Conservation (phyloP, 2,888 invertebrate species). For the Chaitophorus viminalis region DNA sequence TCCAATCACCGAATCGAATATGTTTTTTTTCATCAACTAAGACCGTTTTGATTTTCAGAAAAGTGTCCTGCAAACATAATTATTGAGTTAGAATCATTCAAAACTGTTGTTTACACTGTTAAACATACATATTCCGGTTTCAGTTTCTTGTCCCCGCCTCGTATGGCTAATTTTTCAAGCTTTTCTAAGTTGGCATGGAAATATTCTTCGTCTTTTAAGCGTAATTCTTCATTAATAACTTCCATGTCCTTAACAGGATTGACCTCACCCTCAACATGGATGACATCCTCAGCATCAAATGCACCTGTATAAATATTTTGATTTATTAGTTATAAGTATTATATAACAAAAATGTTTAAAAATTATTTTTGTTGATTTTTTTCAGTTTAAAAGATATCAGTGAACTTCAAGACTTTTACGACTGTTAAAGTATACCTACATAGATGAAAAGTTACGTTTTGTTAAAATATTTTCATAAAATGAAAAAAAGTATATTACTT, state of each 20-base stretch:
- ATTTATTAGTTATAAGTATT: not conserved
- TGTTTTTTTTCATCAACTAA: conserved; percentile 91
- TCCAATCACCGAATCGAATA: conserved; percentile 93
- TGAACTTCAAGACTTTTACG: conserved; percentile 23
- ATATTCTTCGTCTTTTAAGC: conserved; percentile 93
- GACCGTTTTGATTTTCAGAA: conserved; percentile 84
- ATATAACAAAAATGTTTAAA: not conserved
- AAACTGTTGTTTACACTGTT: not conserved
- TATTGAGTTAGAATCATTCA: not conserved
- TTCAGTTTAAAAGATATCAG: conserved; percentile 37
- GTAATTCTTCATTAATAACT: conserved; percentile 94
- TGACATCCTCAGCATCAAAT: conserved; percentile 97
- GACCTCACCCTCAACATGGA: conserved; percentile 98
- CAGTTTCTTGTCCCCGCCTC: conserved; percentile 92
- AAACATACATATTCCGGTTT: conserved; percentile 92
- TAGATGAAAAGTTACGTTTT: conserved; percentile 11
- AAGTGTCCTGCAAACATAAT: conserved; percentile 76
- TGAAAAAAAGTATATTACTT: conserved; percentile 1
- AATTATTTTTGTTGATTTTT: not conserved
- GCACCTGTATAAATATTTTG: conserved; percentile 74
- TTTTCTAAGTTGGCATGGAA: conserved; percentile 85
- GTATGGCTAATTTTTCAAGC: conserved; percentile 81
- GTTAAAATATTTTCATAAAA: conserved; percentile 28
- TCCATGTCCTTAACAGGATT: conserved; percentile 96
- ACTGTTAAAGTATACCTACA: conserved; percentile 5